phyloP scores from a whole-genome alignment of 2,113 vertebrate genomes.

The Passer montanus region DNA sequence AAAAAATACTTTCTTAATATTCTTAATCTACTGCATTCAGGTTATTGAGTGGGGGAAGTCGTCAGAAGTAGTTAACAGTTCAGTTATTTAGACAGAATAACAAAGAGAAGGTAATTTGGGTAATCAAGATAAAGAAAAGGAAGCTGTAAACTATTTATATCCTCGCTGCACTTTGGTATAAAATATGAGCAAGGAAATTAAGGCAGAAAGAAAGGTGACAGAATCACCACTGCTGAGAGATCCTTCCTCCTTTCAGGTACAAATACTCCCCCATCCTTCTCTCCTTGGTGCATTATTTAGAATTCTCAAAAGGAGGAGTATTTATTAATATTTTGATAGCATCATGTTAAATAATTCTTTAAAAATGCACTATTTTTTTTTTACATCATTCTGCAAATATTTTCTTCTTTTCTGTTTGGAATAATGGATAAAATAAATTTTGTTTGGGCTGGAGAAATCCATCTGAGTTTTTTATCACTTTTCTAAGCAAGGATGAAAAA shows the following conservation, averaged over 20 bases:
- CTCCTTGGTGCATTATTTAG: neutral
- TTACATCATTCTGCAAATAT: neutral
- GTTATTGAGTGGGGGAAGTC: neutral
- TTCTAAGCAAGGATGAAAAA: neutral
- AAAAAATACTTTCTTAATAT: neutral
- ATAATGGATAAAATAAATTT: neutral
- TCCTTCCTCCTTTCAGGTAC: neutral
- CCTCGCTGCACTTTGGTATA: neutral
- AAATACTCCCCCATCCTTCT: neutral
- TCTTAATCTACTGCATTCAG: neutral
- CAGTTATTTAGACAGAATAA: neutral
- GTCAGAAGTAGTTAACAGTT: neutral
- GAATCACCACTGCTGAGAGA: slow-evolving; percentile 19
- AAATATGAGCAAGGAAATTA: neutral
- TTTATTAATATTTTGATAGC: neutral
- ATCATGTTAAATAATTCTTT: neutral
- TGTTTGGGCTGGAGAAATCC: neutral
- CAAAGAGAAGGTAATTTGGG: neutral
- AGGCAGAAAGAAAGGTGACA: neutral
- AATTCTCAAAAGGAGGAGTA: neutral
- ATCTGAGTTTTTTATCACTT: neutral
- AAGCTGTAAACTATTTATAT: neutral
- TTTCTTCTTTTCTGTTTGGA: neutral
- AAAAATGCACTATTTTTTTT: rapidly evolving
- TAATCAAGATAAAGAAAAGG: neutral